Evolutionary conservation across 2,888 invertebrate species (phyloP), one percentile per base, ranked within the genome.

Genomic region (Seladonia tumulorum): DNA sequence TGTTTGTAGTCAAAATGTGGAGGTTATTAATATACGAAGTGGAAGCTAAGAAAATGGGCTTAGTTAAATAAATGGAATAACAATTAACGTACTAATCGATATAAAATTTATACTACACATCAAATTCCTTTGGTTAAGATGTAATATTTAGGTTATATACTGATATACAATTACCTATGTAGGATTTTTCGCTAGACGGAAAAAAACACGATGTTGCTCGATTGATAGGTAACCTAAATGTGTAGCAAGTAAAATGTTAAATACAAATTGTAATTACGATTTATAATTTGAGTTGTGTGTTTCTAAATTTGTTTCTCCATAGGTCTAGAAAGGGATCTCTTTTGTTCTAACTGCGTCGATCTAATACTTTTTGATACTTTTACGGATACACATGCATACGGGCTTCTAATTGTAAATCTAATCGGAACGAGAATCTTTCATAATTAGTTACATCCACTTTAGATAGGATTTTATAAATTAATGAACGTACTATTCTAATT

Each of bases 1-100:
- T 99, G 91, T 99, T 99, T 96, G 99, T 99, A 92, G 99, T 99
- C 89, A 99, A 99, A 97, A 99, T 99, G 99, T 99, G 99, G 99
- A 97, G 99, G 91, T 96, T 99, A 94, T 96, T 99, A 89, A 99
- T 99, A 93, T 99, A 99, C 96, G 99, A 99, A 97, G 98, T 99
- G 92, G 99, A 99, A 96, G 99, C 99, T 82, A 99, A 99, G 96
- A 99, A 99, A 95, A 96, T 98, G 95, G 99, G 99, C 90, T 96
- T 99, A 95, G 97, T 97, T 92, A 98, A 97, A 96, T 97, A 96
- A 96, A 91, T 86, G 81, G 82, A 84, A 81, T 88, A 89, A 87
- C 81, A 82, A 86, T 85, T 87, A 81, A 88, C 90, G 83, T 88
- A 87, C 87, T 88, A 89, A 91, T 86, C 89, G 88, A 92, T 88